phyloP scores from a whole-genome alignment of 2,888 invertebrate species.

The Aporophyla lueneburgensis region DNA sequence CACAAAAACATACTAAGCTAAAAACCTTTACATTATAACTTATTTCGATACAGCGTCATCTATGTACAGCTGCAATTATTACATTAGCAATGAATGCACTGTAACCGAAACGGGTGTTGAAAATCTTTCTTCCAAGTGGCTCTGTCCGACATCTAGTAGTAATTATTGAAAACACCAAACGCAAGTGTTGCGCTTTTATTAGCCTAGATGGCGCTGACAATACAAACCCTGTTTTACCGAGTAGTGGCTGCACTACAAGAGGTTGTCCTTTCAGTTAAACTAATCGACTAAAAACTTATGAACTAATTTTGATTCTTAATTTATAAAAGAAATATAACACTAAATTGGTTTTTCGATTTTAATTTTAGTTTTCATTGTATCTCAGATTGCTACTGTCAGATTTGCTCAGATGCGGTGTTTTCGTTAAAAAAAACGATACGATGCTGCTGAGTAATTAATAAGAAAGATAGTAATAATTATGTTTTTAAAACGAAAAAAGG shows the following conservation, averaged over 20 bases:
- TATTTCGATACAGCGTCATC: conserved; percentile 15
- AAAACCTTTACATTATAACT: background rate
- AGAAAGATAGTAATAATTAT: too few relatives aligned
- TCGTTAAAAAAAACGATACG: background rate
- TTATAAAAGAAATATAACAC: background rate
- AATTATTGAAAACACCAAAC: background rate
- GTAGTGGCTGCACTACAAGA: conserved; percentile 3
- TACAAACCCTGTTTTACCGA: conserved; percentile 16
- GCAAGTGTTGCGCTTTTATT: background rate
- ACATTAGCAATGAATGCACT: background rate
- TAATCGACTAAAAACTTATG: conserved; percentile 5
- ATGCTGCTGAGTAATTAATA: background rate
- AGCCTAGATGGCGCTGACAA: conserved; percentile 1
- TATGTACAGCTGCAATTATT: background rate
- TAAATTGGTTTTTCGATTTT: background rate
- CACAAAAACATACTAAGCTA: background rate
- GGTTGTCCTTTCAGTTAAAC: background rate
- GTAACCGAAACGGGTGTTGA: background rate
- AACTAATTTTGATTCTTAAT: too few relatives aligned
- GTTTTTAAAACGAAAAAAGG: too few relatives aligned
- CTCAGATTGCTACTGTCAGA: background rate
- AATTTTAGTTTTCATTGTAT: too few relatives aligned
- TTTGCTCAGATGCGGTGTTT: background rate
- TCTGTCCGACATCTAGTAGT: conserved; percentile 40
- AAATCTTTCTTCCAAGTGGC: fast-evolving